These are phyloP conservation scores for Albula goreensis DNA, from an alignment of 2,113 vertebrate genomes.

Conservation along the genomic window DNA sequence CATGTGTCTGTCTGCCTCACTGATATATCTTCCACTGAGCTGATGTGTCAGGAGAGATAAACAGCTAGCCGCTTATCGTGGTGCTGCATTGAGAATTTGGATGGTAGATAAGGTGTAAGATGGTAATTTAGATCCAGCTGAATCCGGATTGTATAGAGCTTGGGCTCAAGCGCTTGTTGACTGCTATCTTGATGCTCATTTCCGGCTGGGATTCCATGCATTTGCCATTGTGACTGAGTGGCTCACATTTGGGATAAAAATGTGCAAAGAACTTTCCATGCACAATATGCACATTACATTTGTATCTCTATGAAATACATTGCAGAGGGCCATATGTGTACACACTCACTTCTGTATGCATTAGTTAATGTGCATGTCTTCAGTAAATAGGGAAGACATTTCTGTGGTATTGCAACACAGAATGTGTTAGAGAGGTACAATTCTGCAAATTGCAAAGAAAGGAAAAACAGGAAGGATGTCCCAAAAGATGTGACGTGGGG, in stretches of 20 bases:
- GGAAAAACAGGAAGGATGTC: neutral
- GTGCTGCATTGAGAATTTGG: slow-evolving; percentile 3
- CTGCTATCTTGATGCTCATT: slow-evolving; percentile 6
- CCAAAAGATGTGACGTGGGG: neutral
- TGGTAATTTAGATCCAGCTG: slow-evolving; percentile 26
- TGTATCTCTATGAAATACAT: neutral
- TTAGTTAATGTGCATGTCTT: neutral
- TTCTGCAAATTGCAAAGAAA: neutral
- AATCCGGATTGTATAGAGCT: neutral
- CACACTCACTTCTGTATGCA: neutral
- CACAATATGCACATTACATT: neutral
- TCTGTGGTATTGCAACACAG: neutral
- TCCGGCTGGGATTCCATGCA: neutral
- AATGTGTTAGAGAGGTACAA: neutral
- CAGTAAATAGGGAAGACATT: neutral
- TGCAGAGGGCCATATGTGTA: neutral
- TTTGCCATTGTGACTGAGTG: neutral
- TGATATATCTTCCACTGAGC: neutral
- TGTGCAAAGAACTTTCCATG: neutral
- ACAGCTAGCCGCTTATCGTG: neutral
- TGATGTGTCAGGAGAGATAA: neutral
- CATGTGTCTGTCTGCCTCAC: slow-evolving; percentile 28
- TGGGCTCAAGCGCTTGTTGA: neutral
- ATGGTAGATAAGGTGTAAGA: slow-evolving; percentile 1
- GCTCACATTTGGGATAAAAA: neutral